Evolutionary conservation across 53 echinoderm and acorn worm species (phyloP), one percentile per base, ranked within the genome.

Genomic region (Henricia sp.): DNA sequence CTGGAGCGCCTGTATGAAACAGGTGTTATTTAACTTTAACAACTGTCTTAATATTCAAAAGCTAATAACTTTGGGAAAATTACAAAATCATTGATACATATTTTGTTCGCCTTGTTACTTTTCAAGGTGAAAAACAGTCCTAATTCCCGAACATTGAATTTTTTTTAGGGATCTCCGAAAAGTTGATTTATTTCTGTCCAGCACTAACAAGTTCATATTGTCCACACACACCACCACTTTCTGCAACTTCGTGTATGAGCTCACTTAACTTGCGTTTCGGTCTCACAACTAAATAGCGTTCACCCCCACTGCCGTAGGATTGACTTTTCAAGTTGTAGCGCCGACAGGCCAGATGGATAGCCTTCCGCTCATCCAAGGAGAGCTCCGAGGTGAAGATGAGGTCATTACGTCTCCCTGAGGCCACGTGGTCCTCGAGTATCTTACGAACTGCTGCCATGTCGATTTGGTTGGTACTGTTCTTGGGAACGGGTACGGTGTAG

Each of bases 311-410:
- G 1, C 93, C 93, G 58, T 66, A 21, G 1, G 93, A 93, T 28
- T 68, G 69, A 33, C 87, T 90, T 74, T 93, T 93, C 32, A 93
- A 54, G 34, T 53, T 70, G 25, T 83, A 86, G 32, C 59, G 77
- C 14, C 25, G 55, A 28, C 68, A 52, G 23, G 48, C 37, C 30
- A 33, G 40, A 67, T 90, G 90, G 46, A 90, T 52, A 4, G 60
- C 54, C 37, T 87, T 93, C 65, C 90, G 63, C 67, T 93, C 90
- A 37, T 93, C 78, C 0, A 4, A 1, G 13, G 54, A 87, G 21
- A 93, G 66, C 19, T 86, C 86, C 14, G 74, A 69, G 28, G 87
- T 41, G 60, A 93, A 93, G 23, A 90, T 71, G n/a, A 93, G 75
- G 14, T 86, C 90, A 29, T 93, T 90, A 19, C 76, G 58, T 3